Percentiles rank a stretch among this genome's conserved stretches.
phyloP scores from a whole-genome alignment of 2,888 invertebrate species.

The Neoscelio sp. region DNA sequence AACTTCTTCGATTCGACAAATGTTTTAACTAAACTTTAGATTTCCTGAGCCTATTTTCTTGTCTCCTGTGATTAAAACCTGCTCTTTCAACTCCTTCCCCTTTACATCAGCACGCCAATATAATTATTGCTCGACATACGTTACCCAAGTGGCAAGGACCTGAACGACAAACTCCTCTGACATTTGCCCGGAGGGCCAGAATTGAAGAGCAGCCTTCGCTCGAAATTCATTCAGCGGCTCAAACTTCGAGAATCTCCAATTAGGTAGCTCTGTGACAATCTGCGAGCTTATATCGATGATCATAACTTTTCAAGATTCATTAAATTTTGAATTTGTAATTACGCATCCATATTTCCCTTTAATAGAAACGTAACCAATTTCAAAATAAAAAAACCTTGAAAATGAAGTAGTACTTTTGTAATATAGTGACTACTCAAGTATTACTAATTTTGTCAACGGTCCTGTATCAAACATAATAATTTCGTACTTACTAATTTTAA shows the following conservation, averaged over 20 bases:
- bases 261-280: conserved; percentile 72
- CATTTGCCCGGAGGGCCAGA: conserved; percentile 74
- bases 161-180: conserved; percentile 68
- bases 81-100: conserved; percentile 66
- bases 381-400: conserved; percentile 13
- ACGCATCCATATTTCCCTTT: not conserved
- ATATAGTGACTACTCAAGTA: no score
- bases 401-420: no score
- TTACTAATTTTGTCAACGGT: no score
- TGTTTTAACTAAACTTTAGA: conserved; percentile 77
- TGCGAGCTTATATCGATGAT: conserved; percentile 66
- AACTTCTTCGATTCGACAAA: conserved; percentile 79
- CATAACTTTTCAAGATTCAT: conserved; percentile 67
- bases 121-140: conserved; percentile 79
- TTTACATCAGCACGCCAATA: conserved; percentile 73
- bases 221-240: conserved; percentile 77
- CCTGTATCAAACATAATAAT: no score
- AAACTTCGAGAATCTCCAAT: conserved; percentile 80
- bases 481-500: no score
- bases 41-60: conserved; percentile 76
- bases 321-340: conserved; percentile 59
- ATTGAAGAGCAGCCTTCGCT: conserved; percentile 78
- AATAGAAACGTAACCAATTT: conserved; percentile 11
- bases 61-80: conserved; percentile 80
- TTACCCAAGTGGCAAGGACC: conserved; percentile 73